Conservation (phyloP, 2,888 invertebrate species). For the Drosophila nr. perissopoda region DNA sequence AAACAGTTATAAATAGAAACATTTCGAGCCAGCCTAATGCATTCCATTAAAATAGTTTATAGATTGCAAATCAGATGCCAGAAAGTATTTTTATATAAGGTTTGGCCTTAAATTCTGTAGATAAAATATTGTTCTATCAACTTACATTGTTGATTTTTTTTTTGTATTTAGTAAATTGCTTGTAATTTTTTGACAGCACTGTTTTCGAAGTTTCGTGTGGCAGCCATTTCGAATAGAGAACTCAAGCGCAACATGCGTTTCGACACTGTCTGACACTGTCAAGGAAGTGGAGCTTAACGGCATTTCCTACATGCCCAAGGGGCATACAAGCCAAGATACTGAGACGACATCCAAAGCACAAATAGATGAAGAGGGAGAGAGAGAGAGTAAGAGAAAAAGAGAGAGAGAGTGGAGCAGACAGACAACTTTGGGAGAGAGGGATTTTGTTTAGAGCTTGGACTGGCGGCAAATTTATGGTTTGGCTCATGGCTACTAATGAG, state of each 20-base stretch:
- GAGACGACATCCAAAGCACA: slow-evolving; percentile 6
- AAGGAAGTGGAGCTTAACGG: slow-evolving; percentile 61
- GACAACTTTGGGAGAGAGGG: neutral
- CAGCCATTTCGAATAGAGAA: slow-evolving; percentile 6
- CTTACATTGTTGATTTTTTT: neutral
- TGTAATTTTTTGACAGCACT: neutral
- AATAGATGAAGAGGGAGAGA: neutral
- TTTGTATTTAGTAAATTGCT: neutral
- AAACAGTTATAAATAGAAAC: neutral
- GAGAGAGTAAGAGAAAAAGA: neutral
- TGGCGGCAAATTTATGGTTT: slow-evolving; percentile 72
- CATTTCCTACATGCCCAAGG: slow-evolving; percentile 54
- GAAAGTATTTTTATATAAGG: neutral
- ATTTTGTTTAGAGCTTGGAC: slow-evolving; percentile 48
- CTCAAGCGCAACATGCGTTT: slow-evolving; percentile 21
- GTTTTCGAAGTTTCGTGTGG: neutral
- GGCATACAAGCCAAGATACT: slow-evolving; percentile 18
- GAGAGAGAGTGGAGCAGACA: neutral
- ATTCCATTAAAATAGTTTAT: neutral
- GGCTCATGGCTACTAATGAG: slow-evolving; percentile 75
- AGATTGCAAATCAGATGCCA: neutral
- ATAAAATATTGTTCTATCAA: neutral
- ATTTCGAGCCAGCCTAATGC: neutral
- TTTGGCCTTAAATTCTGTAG: neutral
- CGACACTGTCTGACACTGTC: slow-evolving; percentile 48